Base-by-base conservation (phyloP, 1,140 invertebrate genomes). In the Papilio polyxenes region DNA sequence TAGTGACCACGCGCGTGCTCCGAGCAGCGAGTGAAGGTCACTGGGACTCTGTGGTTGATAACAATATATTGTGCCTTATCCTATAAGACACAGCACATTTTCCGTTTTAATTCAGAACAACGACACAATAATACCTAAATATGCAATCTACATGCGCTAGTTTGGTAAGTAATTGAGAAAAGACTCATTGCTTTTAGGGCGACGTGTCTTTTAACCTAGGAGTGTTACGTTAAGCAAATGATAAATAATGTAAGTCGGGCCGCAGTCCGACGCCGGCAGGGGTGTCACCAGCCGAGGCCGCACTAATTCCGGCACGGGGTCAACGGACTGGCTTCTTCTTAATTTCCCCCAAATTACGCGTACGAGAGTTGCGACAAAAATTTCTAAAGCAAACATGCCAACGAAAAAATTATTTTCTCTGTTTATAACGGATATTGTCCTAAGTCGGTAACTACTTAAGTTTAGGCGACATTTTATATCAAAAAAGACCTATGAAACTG, bases 241-340 rank as follows among this genome's bases (percentile, higher is more conserved):
- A 17, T 59, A 59, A 59, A 59, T 59, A 59, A 59, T 59, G 56
- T 59, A 17, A 59, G n/a, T 59, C 2, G 56, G 56, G 56, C 56
- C 8, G 56, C n/a, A 11, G 49, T 17, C 56, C 8, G 56, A 17
- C 59, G 69, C 75, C 23, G 81, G 82, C 62, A 44, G 31, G 85
- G 40, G 83, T 74, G 59, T 59, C 80, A 77, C 85, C 84, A 85
- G 85, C 83, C 85, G 87, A 84, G 85, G 85, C 82, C 85, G 81
- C 49, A 82, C 88, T 90, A 90, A 89, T 87, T 89, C 87, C 83
- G 90, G 85, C 87, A 87, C 86, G 90, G 87, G 89, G 88, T 89
- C 87, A 87, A 78, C 86, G 88, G 79, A 87, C 89, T 77, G 83
- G 80, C 82, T 20, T n/a, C 49, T 76, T 76, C 48, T 77, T 23